Evolutionary conservation across 53 echinoderm and acorn worm genomes (phyloP).

Genomic region (Henricia sp.): DNA sequence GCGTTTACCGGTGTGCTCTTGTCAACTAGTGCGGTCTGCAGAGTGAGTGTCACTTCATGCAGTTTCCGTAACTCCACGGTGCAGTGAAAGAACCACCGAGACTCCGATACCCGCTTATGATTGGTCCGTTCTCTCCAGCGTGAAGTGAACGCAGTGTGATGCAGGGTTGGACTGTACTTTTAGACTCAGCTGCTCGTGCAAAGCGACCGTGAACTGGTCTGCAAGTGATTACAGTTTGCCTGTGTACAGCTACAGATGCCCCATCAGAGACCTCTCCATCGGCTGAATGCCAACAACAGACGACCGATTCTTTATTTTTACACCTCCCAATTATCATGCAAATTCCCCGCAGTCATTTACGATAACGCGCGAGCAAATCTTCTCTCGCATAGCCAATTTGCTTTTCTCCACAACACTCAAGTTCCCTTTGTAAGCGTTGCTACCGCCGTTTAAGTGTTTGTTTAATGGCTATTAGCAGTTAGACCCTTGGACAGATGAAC

Average conservation of each 20-base stretch:
- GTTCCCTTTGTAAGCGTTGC: slow-evolving; percentile 12
- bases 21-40: background rate
- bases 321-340: slow-evolving; percentile 50
- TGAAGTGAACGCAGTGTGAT: no score
- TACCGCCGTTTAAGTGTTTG: slow-evolving; percentile 35
- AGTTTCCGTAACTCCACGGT: slow-evolving; percentile 6
- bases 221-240: background rate
- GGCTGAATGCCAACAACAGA: background rate
- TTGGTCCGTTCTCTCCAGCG: slow-evolving; percentile 22
- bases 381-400: slow-evolving; percentile 25
- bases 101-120: slow-evolving; percentile 20
- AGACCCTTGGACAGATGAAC: slow-evolving; percentile 36
- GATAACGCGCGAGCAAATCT: slow-evolving; percentile 25
- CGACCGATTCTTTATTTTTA: slow-evolving; percentile 19
- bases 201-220: background rate
- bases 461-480: slow-evolving; percentile 47
- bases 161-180: no score
- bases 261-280: background rate
- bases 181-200: background rate
- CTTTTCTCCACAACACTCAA: no score
- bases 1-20: background rate
- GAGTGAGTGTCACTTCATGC: slow-evolving; percentile 27
- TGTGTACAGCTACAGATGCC: background rate
- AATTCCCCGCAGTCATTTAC: slow-evolving; percentile 50
- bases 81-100: slow-evolving; percentile 19